Conservation (phyloP, 2,888 invertebrate genomes). For the Epistrophe grossulariae region DNA sequence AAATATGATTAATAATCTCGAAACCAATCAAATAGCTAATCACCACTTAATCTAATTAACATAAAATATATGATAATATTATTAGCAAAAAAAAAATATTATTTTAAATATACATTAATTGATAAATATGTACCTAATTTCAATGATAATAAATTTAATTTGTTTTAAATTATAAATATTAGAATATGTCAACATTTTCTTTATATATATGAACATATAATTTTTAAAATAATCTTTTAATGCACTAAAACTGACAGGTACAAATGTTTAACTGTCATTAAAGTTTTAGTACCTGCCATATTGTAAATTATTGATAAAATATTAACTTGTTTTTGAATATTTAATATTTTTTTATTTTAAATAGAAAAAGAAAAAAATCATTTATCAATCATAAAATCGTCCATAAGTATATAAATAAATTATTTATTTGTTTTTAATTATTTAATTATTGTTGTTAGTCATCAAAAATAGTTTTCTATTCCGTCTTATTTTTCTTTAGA, state of each 20-base stretch:
- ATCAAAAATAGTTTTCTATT: too few relatives aligned
- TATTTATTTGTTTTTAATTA: too few relatives aligned
- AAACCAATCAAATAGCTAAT: not conserved
- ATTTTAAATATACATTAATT: not conserved
- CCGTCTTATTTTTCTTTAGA: too few relatives aligned
- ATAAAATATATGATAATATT: not conserved
- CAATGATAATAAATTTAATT: not conserved
- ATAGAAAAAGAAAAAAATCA: not conserved
- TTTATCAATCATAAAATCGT: not conserved
- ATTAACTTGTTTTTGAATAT: not conserved
- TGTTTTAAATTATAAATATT: not conserved
- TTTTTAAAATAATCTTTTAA: constrained; percentile 3
- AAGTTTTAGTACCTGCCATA: not conserved
- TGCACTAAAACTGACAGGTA: not conserved
- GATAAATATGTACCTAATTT: not conserved
- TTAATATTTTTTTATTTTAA: not conserved
- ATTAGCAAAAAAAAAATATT: not conserved
- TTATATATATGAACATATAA: not conserved
- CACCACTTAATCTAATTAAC: not conserved
- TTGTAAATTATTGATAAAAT: not conserved
- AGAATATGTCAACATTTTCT: not conserved
- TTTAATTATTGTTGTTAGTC: too few relatives aligned
- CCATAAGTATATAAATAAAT: too few relatives aligned
- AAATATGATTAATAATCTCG: not conserved
- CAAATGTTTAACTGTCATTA: constrained; percentile 2